These are phyloP conservation scores for Podarcis lilfordi DNA, from an alignment of 2,797 vertebrate genomes.

Conservation along the genomic window DNA sequence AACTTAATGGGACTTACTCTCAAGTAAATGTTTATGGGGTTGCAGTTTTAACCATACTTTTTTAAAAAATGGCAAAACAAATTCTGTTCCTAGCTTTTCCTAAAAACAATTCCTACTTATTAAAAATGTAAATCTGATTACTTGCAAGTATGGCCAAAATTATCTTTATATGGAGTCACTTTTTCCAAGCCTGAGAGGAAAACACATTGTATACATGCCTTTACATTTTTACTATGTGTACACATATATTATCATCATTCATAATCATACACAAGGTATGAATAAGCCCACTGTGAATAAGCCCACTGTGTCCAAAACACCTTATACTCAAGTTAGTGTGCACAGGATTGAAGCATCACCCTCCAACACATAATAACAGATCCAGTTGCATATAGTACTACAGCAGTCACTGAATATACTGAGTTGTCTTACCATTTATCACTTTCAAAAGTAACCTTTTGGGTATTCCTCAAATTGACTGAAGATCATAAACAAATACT, in stretches of 20 bases:
- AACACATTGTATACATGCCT: neutral
- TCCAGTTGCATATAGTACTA: no score
- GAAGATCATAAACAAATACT: neutral
- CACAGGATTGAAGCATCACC: neutral
- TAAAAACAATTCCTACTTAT: neutral
- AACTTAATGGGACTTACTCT: no score
- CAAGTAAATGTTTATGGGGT: no score
- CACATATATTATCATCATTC: neutral
- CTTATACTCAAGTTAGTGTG: neutral
- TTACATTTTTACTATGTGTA: neutral
- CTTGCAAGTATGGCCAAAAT: neutral
- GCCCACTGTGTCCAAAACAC: neutral
- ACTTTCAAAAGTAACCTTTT: conserved; percentile 21
- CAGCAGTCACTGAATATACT: neutral
- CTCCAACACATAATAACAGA: neutral
- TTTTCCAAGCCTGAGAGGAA: neutral
- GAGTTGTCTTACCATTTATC: neutral
- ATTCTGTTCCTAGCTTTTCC: neutral
- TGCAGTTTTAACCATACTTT: no score
- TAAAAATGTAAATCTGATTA: neutral
- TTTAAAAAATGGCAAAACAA: neutral
- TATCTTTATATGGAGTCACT: neutral
- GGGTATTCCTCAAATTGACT: neutral
- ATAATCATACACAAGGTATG: neutral
- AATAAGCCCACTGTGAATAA: neutral